Conservation (phyloP, 1,140 invertebrate genomes). For the Hirudo medicinalis region DNA sequence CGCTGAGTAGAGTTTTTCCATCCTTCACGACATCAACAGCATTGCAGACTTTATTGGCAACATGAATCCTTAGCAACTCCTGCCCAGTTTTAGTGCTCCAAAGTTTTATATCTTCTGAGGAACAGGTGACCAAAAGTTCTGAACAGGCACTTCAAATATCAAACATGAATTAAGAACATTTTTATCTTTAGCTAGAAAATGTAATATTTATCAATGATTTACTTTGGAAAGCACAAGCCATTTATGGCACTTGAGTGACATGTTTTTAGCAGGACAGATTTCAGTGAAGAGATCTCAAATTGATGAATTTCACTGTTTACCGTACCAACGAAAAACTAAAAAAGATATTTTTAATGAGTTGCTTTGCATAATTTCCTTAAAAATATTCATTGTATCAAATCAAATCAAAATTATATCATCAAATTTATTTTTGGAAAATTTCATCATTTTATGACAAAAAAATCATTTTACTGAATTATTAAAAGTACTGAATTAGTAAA, state of each 20-base stretch:
- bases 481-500: too few relatives aligned
- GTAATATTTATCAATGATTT: constrained; percentile 31
- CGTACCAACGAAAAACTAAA: constrained; percentile 55
- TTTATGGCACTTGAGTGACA: constrained; percentile 67
- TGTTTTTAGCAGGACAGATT: constrained; percentile 55
- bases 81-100: constrained; percentile 62
- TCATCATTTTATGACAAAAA: too few relatives aligned
- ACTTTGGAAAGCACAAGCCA: constrained; percentile 69
- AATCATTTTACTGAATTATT: too few relatives aligned
- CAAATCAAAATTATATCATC: too few relatives aligned
- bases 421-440: too few relatives aligned
- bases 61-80: constrained; percentile 65
- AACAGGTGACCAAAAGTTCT: constrained; percentile 70
- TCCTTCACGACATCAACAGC: constrained; percentile 60
- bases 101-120: constrained; percentile 66
- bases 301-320: constrained; percentile 65
- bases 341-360: neutral
- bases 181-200: too few relatives aligned
- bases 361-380: too few relatives aligned
- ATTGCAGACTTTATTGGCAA: constrained; percentile 72
- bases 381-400: too few relatives aligned
- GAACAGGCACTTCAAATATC: constrained; percentile 33
- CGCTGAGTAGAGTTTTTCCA: constrained; percentile 62
- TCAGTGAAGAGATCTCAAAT: constrained; percentile 57
- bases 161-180: constrained; percentile 11